These are phyloP conservation scores for Sparidentex hasta DNA, from an alignment of 2,797 vertebrate genomes.

Conservation along the genomic window DNA sequence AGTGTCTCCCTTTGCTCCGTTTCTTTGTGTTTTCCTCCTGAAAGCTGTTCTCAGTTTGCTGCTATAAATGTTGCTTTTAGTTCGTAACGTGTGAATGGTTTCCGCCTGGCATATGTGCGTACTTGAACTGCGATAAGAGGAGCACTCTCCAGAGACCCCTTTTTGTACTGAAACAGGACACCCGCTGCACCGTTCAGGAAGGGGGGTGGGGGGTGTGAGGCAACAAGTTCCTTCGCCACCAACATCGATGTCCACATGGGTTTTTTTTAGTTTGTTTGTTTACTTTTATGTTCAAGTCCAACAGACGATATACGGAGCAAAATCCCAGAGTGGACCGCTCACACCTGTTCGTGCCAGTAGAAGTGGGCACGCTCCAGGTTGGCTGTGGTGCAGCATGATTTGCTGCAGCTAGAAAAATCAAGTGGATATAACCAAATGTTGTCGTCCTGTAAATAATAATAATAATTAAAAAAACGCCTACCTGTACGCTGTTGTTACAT, in stretches of 20 bases:
- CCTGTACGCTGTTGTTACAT: slow-evolving; percentile 53
- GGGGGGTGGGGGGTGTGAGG: background rate
- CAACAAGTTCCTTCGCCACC: slow-evolving; percentile 35
- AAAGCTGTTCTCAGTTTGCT: slow-evolving; percentile 92
- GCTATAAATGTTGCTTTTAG: slow-evolving; percentile 93
- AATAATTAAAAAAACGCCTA: slow-evolving; percentile 67
- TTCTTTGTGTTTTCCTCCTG: slow-evolving; percentile 87
- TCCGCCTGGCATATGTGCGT: slow-evolving; percentile 84
- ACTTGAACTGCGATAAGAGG: slow-evolving; percentile 84
- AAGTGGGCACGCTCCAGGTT: slow-evolving; percentile 39
- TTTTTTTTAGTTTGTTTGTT: slow-evolving; percentile 34
- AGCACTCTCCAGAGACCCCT: slow-evolving; percentile 80
- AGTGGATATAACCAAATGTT: slow-evolving; percentile 88
- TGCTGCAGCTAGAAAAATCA: slow-evolving; percentile 90
- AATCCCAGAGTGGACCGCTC: slow-evolving; percentile 38
- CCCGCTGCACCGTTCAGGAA: slow-evolving; percentile 81
- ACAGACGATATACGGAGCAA: slow-evolving; percentile 48
- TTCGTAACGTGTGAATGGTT: slow-evolving; percentile 86
- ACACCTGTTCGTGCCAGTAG: slow-evolving; percentile 31
- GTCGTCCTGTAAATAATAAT: slow-evolving; percentile 77
- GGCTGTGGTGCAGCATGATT: slow-evolving; percentile 80
- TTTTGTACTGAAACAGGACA: slow-evolving; percentile 81
- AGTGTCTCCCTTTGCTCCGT: slow-evolving; percentile 87
- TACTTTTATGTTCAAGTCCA: slow-evolving; percentile 54
- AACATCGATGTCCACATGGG: slow-evolving; percentile 35